These are phyloP conservation scores for Habrosyne pyritoides DNA, from an alignment of 2,888 invertebrate genomes.

Conservation along the genomic window DNA sequence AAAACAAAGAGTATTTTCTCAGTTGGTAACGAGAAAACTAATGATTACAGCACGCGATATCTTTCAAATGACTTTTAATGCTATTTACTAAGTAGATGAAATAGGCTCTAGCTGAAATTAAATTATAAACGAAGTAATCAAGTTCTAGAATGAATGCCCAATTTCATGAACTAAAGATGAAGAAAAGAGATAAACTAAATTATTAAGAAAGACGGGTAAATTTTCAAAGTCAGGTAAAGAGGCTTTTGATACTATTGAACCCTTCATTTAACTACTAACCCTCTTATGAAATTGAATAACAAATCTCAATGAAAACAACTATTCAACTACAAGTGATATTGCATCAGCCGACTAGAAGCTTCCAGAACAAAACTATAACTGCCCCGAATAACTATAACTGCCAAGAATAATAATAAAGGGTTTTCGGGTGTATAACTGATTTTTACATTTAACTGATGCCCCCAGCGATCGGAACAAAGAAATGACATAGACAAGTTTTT, in stretches of 20 bases:
- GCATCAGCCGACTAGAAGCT: slow-evolving; percentile 40
- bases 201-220: not conserved
- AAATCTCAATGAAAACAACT: not conserved
- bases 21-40: not conserved
- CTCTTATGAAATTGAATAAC: not conserved
- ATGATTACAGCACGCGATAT: not conserved
- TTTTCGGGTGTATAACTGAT: slow-evolving; percentile 23
- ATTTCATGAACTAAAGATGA: no score
- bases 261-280: not conserved
- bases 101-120: not conserved
- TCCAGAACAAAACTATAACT: slow-evolving; percentile 15
- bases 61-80: not conserved
- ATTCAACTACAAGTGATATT: slow-evolving; percentile 28
- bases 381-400: slow-evolving; percentile 28
- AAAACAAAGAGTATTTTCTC: not conserved
- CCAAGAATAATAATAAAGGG: slow-evolving; percentile 24
- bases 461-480: not conserved
- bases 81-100: not conserved
- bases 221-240: no score
- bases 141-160: no score
- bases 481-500: not conserved
- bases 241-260: no score
- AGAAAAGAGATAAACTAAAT: not conserved
- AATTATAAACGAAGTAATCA: no score
- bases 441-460: slow-evolving; percentile 19